Conservation (phyloP, 2,797 vertebrate species). For the Chelmon rostratus region DNA sequence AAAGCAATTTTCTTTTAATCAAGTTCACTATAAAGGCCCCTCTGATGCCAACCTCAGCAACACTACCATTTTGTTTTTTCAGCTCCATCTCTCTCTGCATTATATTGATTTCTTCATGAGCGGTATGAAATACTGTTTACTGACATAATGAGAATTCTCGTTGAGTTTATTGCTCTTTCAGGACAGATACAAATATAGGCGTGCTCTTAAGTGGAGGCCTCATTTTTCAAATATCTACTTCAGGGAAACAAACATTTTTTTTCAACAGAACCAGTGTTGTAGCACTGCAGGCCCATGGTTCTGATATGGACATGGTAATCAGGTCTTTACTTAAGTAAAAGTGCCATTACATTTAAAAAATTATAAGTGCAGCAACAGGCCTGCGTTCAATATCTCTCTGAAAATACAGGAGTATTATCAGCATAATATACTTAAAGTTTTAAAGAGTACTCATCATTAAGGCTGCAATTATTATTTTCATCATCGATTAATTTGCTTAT, state of each 20-base stretch:
- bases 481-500: background rate
- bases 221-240: conserved; percentile 45
- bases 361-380: background rate
- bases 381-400: background rate
- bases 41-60: conserved; percentile 80
- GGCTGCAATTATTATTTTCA: conserved; percentile 1
- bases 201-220: conserved; percentile 9
- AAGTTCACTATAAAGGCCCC: conserved; percentile 83
- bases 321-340: background rate
- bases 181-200: conserved; percentile 45
- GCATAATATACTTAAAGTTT: background rate
- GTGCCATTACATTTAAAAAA: background rate
- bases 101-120: conserved; percentile 81
- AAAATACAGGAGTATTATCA: background rate
- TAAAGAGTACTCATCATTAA: background rate
- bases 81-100: conserved; percentile 58
- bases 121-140: conserved; percentile 72
- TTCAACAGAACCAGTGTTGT: background rate
- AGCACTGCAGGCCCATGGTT: background rate
- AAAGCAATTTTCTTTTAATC: conserved; percentile 88
- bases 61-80: conserved; percentile 67
- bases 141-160: conserved; percentile 71
- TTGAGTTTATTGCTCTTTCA: conserved; percentile 68
- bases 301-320: background rate
- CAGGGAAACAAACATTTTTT: background rate